Percentiles rank a stretch among this genome's conserved stretches.
Conservation (phyloP, 1,140 invertebrate genomes). For the Araneus ventricosus region DNA sequence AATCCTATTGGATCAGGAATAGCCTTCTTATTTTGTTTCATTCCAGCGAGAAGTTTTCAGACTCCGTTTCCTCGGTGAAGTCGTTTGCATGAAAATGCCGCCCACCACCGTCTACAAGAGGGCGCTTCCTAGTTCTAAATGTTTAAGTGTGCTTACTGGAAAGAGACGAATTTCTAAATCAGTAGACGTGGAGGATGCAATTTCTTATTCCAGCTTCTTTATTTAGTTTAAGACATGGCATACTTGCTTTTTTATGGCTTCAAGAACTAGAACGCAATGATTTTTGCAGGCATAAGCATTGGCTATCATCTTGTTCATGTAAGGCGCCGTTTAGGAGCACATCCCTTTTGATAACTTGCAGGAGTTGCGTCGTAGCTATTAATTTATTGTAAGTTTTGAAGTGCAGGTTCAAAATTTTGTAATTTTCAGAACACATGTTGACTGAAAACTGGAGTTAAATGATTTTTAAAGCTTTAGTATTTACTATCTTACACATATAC, state of each 20-base stretch:
- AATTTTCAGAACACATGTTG: too few species aligned
- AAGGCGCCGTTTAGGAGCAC: background rate
- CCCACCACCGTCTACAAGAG: background rate
- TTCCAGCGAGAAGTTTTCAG: constrained; percentile 48
- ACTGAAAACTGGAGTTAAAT: too few species aligned
- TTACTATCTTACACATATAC: too few species aligned
- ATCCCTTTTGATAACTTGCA: background rate
- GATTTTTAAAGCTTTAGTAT: too few species aligned
- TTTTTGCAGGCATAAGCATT: background rate
- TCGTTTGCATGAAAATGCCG: constrained; percentile 64
- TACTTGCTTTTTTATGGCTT: background rate
- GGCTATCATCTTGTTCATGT: background rate
- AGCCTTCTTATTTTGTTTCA: constrained; percentile 57
- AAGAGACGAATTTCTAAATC: background rate
- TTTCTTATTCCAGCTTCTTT: background rate
- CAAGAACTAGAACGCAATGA: background rate
- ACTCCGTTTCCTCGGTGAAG: constrained; percentile 18
- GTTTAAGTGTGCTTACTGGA: constrained; percentile 55
- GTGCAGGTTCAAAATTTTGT: too few species aligned
- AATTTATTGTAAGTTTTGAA: too few species aligned
- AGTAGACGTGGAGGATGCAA: background rate
- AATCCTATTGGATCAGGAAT: constrained; percentile 59
- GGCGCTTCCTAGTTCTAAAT: constrained; percentile 52
- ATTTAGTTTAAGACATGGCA: background rate
- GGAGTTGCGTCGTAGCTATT: too few species aligned